These are phyloP conservation scores for Dasysyrphus albostriatus DNA, from an alignment of 2,888 invertebrate genomes.

Conservation along the genomic window DNA sequence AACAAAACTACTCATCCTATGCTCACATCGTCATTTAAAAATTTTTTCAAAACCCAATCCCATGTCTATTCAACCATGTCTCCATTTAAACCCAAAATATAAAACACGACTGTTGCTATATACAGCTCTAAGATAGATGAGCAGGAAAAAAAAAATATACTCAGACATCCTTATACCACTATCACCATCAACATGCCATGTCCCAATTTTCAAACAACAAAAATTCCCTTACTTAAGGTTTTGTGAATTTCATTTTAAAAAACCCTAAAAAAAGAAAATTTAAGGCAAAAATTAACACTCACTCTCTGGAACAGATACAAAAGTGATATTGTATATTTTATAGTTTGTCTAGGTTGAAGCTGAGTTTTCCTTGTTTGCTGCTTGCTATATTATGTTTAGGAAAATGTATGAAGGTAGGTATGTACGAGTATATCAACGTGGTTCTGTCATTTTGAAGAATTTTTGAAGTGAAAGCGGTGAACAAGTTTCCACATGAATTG, in stretches of 20 bases:
- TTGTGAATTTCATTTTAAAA: conserved; percentile 45
- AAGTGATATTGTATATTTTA: background rate
- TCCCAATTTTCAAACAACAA: conserved; percentile 16
- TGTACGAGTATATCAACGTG: too few species aligned
- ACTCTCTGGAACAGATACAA: conserved; percentile 11
- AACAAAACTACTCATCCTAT: conserved; percentile 1
- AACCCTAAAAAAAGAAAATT: background rate
- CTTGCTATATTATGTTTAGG: background rate
- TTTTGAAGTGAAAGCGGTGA: conserved; percentile 67
- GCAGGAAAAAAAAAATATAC: background rate
- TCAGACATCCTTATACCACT: conserved; percentile 11
- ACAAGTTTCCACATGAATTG: conserved; percentile 69
- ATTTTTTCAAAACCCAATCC: background rate
- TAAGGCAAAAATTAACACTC: conserved; percentile 33
- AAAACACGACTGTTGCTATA: background rate
- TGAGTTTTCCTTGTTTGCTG: background rate
- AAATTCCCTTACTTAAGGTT: conserved; percentile 18
- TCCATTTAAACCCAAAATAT: background rate
- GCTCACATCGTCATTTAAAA: background rate
- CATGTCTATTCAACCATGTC: background rate
- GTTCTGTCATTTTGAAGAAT: conserved; percentile 47
- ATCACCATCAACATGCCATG: conserved; percentile 12
- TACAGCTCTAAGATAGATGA: background rate
- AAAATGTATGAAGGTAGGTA: too few species aligned
- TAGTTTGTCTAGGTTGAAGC: conserved; percentile 24